Conservation (phyloP, 2,113 vertebrate genomes). For the Silurus asotus region DNA sequence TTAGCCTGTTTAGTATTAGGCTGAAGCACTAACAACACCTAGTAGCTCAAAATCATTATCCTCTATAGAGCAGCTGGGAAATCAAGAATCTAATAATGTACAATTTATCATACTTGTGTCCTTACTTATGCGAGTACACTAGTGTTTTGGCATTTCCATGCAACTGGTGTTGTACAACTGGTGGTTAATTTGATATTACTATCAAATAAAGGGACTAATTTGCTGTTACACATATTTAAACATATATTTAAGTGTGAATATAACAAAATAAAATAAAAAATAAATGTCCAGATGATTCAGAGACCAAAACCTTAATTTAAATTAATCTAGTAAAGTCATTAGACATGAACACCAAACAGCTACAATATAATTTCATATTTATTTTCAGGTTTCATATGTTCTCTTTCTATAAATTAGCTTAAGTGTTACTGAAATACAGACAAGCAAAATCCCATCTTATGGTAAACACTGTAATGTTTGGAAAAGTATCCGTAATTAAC, state of each 20-base stretch:
- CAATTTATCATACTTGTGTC: background rate
- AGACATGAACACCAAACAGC: background rate
- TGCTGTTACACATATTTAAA: background rate
- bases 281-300: background rate
- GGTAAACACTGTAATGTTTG: background rate
- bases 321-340: background rate
- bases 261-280: background rate
- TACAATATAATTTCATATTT: background rate
- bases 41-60: constrained; percentile 18
- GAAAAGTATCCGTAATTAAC: background rate
- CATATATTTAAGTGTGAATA: background rate
- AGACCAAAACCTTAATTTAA: background rate
- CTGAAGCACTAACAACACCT: constrained; percentile 20
- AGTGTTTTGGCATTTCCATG: background rate
- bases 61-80: background rate
- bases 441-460: background rate
- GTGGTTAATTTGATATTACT: background rate
- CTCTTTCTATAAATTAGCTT: background rate
- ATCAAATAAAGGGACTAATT: background rate
- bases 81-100: background rate
- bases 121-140: background rate
- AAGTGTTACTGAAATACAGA: background rate
- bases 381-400: background rate
- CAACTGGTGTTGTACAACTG: background rate
- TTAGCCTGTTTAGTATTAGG: constrained; percentile 40